Conservation (phyloP, 2,888 invertebrate species). For the Caenorhabditis becei region DNA sequence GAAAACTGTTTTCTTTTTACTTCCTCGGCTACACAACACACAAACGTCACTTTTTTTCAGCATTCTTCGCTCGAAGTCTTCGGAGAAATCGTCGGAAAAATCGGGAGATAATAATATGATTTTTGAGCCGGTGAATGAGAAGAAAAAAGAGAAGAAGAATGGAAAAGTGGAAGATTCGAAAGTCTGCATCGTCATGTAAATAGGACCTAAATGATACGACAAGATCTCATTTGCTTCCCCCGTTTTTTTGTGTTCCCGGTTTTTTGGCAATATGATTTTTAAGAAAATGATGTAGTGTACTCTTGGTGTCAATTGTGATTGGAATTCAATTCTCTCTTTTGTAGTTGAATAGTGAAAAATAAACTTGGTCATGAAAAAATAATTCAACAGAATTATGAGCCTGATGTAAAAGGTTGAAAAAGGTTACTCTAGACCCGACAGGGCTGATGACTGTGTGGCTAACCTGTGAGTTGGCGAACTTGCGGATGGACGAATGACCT, state of each 20-base stretch:
- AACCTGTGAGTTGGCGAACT: too few species aligned
- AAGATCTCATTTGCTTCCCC: slow-evolving; percentile 25
- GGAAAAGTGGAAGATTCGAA: slow-evolving; percentile 56
- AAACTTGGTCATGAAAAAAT: too few species aligned
- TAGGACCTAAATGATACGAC: too few species aligned
- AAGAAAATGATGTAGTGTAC: not conserved
- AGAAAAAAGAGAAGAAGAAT: slow-evolving; percentile 42
- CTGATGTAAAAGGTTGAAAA: too few species aligned
- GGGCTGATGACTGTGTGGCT: too few species aligned
- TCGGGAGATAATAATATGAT: slow-evolving; percentile 1
- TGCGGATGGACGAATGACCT: too few species aligned
- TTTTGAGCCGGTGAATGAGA: slow-evolving; percentile 47
- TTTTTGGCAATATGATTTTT: not conserved
- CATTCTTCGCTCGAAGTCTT: slow-evolving; percentile 56
- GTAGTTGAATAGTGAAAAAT: too few species aligned
- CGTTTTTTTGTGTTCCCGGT: not conserved
- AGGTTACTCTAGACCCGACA: too few species aligned
- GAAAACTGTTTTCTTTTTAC: slow-evolving; percentile 21
- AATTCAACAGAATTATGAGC: too few species aligned
- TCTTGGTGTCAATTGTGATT: not conserved
- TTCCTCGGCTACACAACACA: slow-evolving; percentile 1
- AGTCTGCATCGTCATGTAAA: slow-evolving; percentile 62
- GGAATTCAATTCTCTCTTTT: not conserved
- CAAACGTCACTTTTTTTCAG: slow-evolving; percentile 44
- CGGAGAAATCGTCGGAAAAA: slow-evolving; percentile 44